These are phyloP conservation scores for Panagrolaimus sp. DNA, from an alignment of 1,140 invertebrate genomes.

Conservation along the genomic window DNA sequence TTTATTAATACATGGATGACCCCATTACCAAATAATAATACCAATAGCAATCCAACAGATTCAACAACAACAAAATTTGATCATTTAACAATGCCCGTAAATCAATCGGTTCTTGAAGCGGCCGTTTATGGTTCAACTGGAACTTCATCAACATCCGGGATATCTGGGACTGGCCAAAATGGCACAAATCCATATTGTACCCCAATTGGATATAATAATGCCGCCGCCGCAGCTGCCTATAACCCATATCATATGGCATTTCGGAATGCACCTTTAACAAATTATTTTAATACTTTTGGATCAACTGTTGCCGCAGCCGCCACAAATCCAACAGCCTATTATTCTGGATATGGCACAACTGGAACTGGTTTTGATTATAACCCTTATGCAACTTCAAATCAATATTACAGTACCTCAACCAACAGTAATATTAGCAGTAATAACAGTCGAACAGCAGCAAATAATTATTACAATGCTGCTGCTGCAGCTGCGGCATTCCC, in stretches of 20 bases:
- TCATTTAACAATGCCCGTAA: too few relatives aligned
- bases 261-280: neutral
- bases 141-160: too few relatives aligned
- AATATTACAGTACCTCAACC: too few relatives aligned
- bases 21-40: too few relatives aligned
- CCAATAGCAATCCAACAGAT: too few relatives aligned
- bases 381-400: neutral
- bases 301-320: neutral
- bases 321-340: neutral
- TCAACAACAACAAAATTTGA: too few relatives aligned
- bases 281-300: neutral
- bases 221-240: neutral
- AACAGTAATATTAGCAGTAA: neutral
- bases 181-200: slow-evolving; percentile 8
- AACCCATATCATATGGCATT: neutral
- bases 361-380: neutral
- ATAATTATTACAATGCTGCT: neutral
- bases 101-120: too few relatives aligned
- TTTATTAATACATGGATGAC: too few relatives aligned
- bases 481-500: neutral
- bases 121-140: too few relatives aligned
- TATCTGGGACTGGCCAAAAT: neutral
- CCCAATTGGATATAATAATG: neutral
- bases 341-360: neutral
- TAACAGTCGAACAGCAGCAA: neutral